A percentile compares a stretch with the other conserved stretches of the same genome.
phyloP scores from a whole-genome alignment of 1,140 invertebrate genomes.

The Ylistrum balloti region DNA sequence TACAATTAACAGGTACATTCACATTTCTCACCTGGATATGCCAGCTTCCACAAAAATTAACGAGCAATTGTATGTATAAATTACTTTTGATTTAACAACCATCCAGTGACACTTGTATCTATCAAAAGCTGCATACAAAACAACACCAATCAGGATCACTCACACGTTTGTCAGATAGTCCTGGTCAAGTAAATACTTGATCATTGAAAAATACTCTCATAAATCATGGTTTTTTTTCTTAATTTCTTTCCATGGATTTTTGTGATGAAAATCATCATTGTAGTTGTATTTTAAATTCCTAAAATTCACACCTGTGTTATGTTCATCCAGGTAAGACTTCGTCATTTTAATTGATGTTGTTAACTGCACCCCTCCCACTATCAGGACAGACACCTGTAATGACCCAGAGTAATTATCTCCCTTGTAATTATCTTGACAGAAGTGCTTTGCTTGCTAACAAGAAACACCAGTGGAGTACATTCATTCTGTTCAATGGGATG shows the following conservation, averaged over 20 bases:
- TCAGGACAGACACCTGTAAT: background rate
- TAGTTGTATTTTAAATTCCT: background rate
- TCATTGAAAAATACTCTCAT: background rate
- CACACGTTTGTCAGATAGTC: background rate
- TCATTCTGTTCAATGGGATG: background rate
- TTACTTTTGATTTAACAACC: background rate
- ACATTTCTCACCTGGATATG: slow-evolving; percentile 1
- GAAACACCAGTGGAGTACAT: background rate
- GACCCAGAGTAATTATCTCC: background rate
- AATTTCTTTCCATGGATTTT: background rate
- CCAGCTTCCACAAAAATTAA: background rate
- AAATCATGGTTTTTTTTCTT: background rate
- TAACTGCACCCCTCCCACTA: background rate
- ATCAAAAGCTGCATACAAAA: background rate
- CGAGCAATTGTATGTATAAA: background rate
- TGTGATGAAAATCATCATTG: background rate
- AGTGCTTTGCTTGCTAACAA: background rate
- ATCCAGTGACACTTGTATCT: background rate
- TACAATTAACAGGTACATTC: background rate
- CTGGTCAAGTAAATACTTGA: background rate
- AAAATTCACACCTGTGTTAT: background rate
- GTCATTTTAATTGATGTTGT: background rate
- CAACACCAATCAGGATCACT: background rate
- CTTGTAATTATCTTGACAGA: background rate
- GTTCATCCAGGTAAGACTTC: background rate